Evolutionary conservation across 2,797 vertebrate genomes (phyloP).

Genomic region (Taenioides sp.): DNA sequence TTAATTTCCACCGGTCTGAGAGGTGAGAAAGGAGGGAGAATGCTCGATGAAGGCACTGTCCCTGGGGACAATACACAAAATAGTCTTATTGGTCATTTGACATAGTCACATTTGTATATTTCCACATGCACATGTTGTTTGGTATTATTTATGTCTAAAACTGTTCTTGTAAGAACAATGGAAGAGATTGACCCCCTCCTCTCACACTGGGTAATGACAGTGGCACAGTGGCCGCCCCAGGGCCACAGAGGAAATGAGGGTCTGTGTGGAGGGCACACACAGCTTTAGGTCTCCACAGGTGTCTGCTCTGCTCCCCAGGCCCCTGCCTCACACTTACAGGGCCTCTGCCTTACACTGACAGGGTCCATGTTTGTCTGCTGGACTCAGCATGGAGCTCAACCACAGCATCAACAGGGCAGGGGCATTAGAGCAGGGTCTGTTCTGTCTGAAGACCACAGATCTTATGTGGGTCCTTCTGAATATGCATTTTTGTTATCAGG

Average conservation of each 20-base stretch:
- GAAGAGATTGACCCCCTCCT: slow-evolving; percentile 82
- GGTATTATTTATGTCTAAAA: background rate
- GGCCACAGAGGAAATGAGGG: slow-evolving; percentile 77
- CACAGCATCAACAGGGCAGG: slow-evolving; percentile 39
- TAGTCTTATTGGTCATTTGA: background rate
- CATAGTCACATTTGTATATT: background rate
- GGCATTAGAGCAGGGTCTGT: too few relatives aligned
- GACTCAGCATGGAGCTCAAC: slow-evolving; percentile 28
- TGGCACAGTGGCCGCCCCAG: slow-evolving; percentile 77
- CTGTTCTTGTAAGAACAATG: slow-evolving; percentile 49
- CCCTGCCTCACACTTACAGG: slow-evolving; percentile 24
- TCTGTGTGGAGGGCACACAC: slow-evolving; percentile 69
- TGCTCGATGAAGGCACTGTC: slow-evolving; percentile 32
- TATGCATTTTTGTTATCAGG: background rate
- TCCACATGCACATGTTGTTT: background rate
- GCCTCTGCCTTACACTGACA: slow-evolving; percentile 23
- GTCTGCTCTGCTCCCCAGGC: slow-evolving; percentile 67
- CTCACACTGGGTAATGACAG: slow-evolving; percentile 67
- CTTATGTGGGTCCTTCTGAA: slow-evolving; percentile 14
- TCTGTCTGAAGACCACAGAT: too few relatives aligned
- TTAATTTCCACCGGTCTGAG: slow-evolving; percentile 66
- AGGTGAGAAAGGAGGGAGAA: slow-evolving; percentile 35
- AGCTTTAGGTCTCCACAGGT: slow-evolving; percentile 80
- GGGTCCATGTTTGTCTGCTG: background rate
- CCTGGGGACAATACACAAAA: slow-evolving; percentile 38